Evolutionary conservation across 2,113 vertebrate genomes (phyloP).

Genomic region (Sander lucioperca): DNA sequence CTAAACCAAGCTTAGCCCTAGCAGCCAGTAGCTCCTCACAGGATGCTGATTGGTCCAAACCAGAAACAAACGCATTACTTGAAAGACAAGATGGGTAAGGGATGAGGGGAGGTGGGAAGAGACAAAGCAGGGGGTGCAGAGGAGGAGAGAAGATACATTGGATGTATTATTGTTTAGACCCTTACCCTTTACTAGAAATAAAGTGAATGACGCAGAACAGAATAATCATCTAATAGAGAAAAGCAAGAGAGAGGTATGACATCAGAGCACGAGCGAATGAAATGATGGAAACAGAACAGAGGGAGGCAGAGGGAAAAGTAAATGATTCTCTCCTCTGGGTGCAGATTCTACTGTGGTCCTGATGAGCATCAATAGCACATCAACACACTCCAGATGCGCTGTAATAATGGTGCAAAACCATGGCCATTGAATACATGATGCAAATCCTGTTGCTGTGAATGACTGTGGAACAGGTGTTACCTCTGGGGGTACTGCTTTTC

Average conservation of each 20-base stretch:
- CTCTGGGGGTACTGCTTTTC: not conserved
- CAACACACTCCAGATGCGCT: conserved; percentile 26
- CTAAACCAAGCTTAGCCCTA: too few species aligned
- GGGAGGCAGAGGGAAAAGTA: not conserved
- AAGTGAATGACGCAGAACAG: not conserved
- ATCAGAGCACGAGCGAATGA: not conserved
- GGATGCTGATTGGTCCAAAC: too few species aligned
- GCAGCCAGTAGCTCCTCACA: too few species aligned
- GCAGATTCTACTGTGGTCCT: not conserved
- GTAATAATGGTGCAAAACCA: conserved; percentile 22
- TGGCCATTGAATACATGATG: conserved; percentile 10
- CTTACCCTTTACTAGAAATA: not conserved
- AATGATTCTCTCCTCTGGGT: not conserved
- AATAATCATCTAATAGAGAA: not conserved
- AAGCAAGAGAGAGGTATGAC: not conserved
- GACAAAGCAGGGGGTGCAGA: not conserved
- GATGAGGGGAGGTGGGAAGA: not conserved
- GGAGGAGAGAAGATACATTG: not conserved
- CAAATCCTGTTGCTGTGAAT: conserved; percentile 22
- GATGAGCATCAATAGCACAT: not conserved
- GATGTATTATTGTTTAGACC: not conserved
- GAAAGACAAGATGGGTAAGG: too few species aligned
- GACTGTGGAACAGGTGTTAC: not conserved
- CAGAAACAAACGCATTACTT: too few species aligned
- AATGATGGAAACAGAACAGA: not conserved